Conservation (phyloP, 1,140 invertebrate genomes). For the Saccostrea cuccullata region DNA sequence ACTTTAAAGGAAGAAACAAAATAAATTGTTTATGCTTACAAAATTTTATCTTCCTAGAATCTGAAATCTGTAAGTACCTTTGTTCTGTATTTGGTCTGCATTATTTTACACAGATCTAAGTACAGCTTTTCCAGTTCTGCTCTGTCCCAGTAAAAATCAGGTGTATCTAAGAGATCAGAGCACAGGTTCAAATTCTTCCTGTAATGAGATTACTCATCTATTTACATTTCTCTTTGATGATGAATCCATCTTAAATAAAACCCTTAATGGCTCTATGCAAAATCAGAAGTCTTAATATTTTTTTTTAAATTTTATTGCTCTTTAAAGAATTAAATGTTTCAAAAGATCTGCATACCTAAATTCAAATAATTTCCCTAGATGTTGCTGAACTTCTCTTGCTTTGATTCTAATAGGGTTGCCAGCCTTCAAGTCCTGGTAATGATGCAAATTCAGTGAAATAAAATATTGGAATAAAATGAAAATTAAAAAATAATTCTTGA, state of each 20-base stretch:
- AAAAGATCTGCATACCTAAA: constrained; percentile 26
- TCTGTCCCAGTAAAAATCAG: constrained; percentile 98
- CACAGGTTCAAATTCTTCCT: constrained; percentile 89
- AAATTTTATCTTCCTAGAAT: neutral
- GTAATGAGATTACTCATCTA: constrained; percentile 30
- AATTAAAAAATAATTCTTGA: neutral
- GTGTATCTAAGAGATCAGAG: constrained; percentile 94
- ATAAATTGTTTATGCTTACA: too few species aligned
- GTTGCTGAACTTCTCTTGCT: constrained; percentile 43
- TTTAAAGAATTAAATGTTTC: neutral
- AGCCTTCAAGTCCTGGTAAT: constrained; percentile 44
- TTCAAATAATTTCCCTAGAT: constrained; percentile 45
- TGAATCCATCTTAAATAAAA: too few species aligned
- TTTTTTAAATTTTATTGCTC: too few species aligned
- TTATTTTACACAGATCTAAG: constrained; percentile 84
- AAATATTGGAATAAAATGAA: neutral
- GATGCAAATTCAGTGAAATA: neutral
- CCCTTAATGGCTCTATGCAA: too few species aligned
- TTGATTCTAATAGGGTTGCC: constrained; percentile 25
- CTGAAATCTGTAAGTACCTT: neutral
- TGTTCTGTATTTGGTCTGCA: constrained; percentile 24
- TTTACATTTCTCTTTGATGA: too few species aligned
- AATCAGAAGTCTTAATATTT: too few species aligned
- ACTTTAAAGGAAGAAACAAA: too few species aligned
- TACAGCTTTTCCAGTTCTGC: constrained; percentile 92